Evolutionary conservation across 2,797 vertebrate species (phyloP).

Genomic region (Alexandromys oeconomus): DNA sequence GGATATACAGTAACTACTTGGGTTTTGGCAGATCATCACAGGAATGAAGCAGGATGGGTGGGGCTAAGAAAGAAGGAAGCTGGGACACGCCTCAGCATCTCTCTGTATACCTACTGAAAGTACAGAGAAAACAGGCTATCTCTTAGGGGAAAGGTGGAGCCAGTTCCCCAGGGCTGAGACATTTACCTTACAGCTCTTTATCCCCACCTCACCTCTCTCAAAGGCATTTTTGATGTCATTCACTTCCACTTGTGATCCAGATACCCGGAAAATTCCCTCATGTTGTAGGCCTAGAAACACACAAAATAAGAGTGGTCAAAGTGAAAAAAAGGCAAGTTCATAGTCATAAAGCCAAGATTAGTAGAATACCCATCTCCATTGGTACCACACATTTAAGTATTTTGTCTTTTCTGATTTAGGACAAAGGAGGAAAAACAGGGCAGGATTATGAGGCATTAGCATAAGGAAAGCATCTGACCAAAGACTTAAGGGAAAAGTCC

Average conservation of each 20-base stretch:
- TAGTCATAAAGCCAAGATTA: neutral
- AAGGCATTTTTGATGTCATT: slow-evolving; percentile 99
- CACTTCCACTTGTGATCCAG: slow-evolving; percentile 98
- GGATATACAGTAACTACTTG: slow-evolving; percentile 76
- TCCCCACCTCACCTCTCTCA: slow-evolving; percentile 93
- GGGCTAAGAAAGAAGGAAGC: neutral
- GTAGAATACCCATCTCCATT: neutral
- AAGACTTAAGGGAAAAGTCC: neutral
- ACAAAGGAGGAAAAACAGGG: neutral
- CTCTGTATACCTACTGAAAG: neutral
- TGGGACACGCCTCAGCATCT: neutral
- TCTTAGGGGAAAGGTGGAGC: neutral
- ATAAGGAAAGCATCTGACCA: neutral
- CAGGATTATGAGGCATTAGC: neutral
- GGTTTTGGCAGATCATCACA: slow-evolving; percentile 52
- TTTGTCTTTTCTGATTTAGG: neutral
- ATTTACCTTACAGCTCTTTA: neutral
- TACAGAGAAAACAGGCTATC: neutral
- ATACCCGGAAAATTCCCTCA: slow-evolving; percentile 98
- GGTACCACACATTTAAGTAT: neutral
- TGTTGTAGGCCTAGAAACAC: slow-evolving; percentile 93
- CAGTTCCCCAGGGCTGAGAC: neutral
- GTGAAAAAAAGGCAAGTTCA: slow-evolving; percentile 8
- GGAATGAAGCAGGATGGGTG: slow-evolving; percentile 44
- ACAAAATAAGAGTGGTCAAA: slow-evolving; percentile 38